These are phyloP conservation scores for Poeciliopsis turneri DNA, from an alignment of 2,797 vertebrate species.

Conservation along the genomic window DNA sequence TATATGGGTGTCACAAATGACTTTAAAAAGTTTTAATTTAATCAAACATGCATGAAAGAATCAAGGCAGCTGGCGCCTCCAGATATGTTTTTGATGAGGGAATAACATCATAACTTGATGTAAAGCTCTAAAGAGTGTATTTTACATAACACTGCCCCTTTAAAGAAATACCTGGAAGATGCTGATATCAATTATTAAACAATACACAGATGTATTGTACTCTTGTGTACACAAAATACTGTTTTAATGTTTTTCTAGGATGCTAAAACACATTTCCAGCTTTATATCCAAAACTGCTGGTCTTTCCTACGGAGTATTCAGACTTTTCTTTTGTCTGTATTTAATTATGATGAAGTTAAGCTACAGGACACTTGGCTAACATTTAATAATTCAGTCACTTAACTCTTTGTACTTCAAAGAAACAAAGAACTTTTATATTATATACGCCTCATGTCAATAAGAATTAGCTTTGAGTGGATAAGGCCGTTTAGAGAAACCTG, in stretches of 20 bases:
- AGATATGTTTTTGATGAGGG: too few species aligned
- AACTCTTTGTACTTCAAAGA: neutral
- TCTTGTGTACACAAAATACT: neutral
- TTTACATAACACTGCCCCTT: conserved; percentile 2
- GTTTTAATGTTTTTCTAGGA: neutral
- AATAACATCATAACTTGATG: too few species aligned
- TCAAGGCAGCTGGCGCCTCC: too few species aligned
- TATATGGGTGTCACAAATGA: too few species aligned
- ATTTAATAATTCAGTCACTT: neutral
- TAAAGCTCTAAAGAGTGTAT: too few species aligned
- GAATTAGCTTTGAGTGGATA: neutral
- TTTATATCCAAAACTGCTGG: neutral
- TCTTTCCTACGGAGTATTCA: neutral
- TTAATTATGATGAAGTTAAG: neutral
- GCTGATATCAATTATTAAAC: conserved; percentile 22
- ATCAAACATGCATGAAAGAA: too few species aligned
- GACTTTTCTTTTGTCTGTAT: neutral
- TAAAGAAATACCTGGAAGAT: conserved; percentile 12
- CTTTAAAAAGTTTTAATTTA: too few species aligned
- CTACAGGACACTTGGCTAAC: neutral
- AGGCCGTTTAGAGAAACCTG: neutral
- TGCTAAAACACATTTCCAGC: neutral
- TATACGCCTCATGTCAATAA: too few species aligned
- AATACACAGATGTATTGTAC: neutral
- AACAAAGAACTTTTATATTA: neutral